Percentiles rank a stretch among this genome's conserved stretches.
These are phyloP conservation scores for Napeogenes sylphis DNA, from an alignment of 2,888 invertebrate species.

Conservation along the genomic window DNA sequence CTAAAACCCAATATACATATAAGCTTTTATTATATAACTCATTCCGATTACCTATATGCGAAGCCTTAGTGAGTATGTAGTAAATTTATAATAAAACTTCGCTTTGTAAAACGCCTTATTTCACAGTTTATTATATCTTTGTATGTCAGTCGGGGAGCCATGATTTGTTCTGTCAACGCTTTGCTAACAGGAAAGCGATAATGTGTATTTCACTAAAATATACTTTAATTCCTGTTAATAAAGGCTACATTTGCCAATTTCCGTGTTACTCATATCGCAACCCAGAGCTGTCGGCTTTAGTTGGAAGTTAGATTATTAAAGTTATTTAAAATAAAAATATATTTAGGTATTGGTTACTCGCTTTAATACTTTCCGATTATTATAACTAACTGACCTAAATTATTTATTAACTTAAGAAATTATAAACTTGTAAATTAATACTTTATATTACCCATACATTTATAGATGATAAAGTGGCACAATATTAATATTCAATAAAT, in stretches of 20 bases:
- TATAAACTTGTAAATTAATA: no score
- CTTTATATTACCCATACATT: background rate
- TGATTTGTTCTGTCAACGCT: conserved; percentile 32
- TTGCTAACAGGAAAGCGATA: conserved; percentile 19
- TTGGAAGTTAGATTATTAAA: conserved; percentile 21
- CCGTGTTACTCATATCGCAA: conserved; percentile 7
- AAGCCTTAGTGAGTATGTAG: background rate
- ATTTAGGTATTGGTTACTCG: background rate
- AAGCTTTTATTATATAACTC: no score
- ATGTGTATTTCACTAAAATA: conserved; percentile 6
- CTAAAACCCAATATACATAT: no score
- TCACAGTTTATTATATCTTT: conserved; percentile 26
- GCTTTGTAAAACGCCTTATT: conserved; percentile 1
- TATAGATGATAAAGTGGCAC: background rate
- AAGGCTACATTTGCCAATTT: conserved; percentile 7
- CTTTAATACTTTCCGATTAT: background rate
- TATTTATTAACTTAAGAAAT: no score
- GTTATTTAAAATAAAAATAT: conserved; percentile 9
- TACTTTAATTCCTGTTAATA: conserved; percentile 4
- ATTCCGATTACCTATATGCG: no score
- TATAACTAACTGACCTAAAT: no score
- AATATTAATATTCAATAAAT: conserved; percentile 21
- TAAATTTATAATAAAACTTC: background rate
- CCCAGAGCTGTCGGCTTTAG: conserved; percentile 18
- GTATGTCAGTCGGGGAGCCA: conserved; percentile 24